Base-by-base conservation (phyloP, 2,113 vertebrate genomes). In the Nannobrachium achirus region DNA sequence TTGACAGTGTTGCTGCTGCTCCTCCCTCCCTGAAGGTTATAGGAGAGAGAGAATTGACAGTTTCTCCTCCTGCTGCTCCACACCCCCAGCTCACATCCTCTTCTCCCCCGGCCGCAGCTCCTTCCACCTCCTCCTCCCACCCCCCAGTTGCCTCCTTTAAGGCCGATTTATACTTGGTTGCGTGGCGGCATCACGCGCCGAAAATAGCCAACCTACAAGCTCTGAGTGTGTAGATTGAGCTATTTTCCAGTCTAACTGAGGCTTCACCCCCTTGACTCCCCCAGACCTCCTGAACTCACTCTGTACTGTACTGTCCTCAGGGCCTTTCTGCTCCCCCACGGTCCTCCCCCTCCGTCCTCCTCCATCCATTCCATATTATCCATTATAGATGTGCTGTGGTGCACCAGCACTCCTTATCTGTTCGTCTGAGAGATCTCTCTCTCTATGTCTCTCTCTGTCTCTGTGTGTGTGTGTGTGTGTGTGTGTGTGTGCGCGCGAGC, bases 381-480 rank as follows among this genome's bases (percentile, higher is more conserved):
- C 75, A 86, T 89, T 86, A 80, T 86, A 57, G 71, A 87, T 83
- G 81, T 66, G 71, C 69, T 57, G 40, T 71, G 65, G 73, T 82
- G 84, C 82, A 77, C 70, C 10, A 48, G 63, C 67, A 15, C 75
- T 76, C 63, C 68, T 84, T 80, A 85, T 85, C 73, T 78, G 76
- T 63, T 67, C 78, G 81, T 77, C 76, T 58, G 75, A 80, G 74
- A 73, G 68, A 33, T 33, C 25, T 1, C 25, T 33, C 25, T 33
- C 25, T 33, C 25, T 33, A 3, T 33, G 3, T 33, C 25, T 33
- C 25, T 33, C 1, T 33, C 25, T 33, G 3, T 33, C 0, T 33
- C 68, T 74, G 1, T 11, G 41, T 16, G 63, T 9, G n/a, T 4
- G 48, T 50, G 2, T 50, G 13, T 15, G 20, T 51, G 16, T 13